Conservation (phyloP, 64 coral and sea anemone species). For the Porites australiensis region DNA sequence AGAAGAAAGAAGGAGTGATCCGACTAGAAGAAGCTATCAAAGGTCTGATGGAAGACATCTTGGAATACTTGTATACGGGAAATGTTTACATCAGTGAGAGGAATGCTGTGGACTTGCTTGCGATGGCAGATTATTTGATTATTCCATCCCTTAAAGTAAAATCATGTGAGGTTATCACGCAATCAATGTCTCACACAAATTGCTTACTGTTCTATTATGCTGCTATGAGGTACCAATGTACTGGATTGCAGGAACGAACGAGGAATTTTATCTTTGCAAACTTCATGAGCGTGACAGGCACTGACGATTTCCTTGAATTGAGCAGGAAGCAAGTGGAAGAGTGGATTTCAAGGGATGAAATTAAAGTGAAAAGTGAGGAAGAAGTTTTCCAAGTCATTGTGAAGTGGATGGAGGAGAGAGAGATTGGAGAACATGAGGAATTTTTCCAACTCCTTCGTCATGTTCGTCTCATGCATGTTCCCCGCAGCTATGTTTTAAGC, state of each 20-base stretch:
- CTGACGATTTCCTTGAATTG: slow-evolving; percentile 37
- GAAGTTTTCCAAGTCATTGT: slow-evolving; percentile 63
- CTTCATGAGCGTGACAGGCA: slow-evolving; percentile 33
- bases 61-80: slow-evolving; percentile 58
- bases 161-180: slow-evolving; percentile 41
- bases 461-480: slow-evolving; percentile 46
- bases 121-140: slow-evolving; percentile 57
- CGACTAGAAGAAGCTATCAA: slow-evolving; percentile 3
- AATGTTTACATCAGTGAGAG: slow-evolving; percentile 2
- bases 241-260: slow-evolving; percentile 27
- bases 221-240: slow-evolving; percentile 30
- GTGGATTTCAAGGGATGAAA: slow-evolving; percentile 66
- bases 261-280: slow-evolving; percentile 55
- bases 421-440: slow-evolving; percentile 19
- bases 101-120: slow-evolving; percentile 53
- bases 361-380: slow-evolving; percentile 67
- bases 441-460: slow-evolving; percentile 40
- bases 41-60: background rate
- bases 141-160: slow-evolving; percentile 58
- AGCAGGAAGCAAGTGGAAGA: slow-evolving; percentile 47
- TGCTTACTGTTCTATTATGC: slow-evolving; percentile 50
- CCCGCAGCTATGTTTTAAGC: slow-evolving; percentile 38
- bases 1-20: slow-evolving; percentile 15
- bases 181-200: slow-evolving; percentile 34
- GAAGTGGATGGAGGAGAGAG: slow-evolving; percentile 52